A percentile compares a stretch with the other conserved stretches of the same genome.
phyloP scores from a whole-genome alignment of 2,888 invertebrate genomes.

The Opisthograptis luteolata region DNA sequence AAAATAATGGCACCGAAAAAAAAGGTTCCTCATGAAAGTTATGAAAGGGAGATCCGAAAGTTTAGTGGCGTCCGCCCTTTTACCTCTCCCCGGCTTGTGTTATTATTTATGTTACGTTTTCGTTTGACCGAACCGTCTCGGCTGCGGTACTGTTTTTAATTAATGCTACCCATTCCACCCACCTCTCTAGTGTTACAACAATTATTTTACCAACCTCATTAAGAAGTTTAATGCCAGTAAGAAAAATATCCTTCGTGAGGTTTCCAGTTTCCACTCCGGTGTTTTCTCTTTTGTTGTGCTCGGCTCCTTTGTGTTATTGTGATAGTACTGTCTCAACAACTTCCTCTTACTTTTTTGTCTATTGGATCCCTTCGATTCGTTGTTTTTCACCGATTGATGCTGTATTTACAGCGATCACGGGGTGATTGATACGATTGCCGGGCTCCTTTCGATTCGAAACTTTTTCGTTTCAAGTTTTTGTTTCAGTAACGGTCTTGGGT shows the following conservation, averaged over 20 bases:
- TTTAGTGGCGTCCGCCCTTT: conserved; percentile 66
- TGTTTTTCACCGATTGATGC: conserved; percentile 58
- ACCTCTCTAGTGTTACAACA: conserved; percentile 80
- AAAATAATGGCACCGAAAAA: conserved; percentile 76
- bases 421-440: conserved; percentile 56
- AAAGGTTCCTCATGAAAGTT: conserved; percentile 78
- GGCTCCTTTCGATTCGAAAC: conserved; percentile 27
- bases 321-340: conserved; percentile 57
- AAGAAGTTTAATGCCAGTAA: conserved; percentile 71
- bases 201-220: conserved; percentile 79
- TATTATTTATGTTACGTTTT: conserved; percentile 78
- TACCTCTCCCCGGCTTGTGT: conserved; percentile 63
- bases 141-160: conserved; percentile 75
- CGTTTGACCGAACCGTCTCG: conserved; percentile 68
- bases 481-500: conserved; percentile 26
- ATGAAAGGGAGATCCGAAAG: conserved; percentile 76
- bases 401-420: conserved; percentile 53
- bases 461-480: conserved; percentile 33
- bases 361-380: conserved; percentile 53
- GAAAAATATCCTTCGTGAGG: conserved; percentile 68
- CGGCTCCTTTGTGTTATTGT: conserved; percentile 60
- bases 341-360: conserved; percentile 58
- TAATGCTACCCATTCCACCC: conserved; percentile 72
- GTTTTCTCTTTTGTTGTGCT: conserved; percentile 48
- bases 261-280: conserved; percentile 56